These are phyloP conservation scores for Hucho hucho DNA, from an alignment of 2,113 vertebrate species.

Conservation along the genomic window DNA sequence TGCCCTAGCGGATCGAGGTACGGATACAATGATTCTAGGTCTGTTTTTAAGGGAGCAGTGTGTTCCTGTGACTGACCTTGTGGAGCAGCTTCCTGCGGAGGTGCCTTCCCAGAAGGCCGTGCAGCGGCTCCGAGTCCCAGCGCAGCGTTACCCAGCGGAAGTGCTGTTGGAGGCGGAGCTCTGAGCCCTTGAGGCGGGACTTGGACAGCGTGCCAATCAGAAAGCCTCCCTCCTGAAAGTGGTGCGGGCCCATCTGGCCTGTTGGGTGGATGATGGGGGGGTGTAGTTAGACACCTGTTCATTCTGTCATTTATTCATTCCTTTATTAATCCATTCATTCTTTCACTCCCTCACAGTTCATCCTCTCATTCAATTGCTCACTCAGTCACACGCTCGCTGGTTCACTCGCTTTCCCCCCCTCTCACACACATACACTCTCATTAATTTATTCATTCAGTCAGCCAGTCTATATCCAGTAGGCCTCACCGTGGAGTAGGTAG, in stretches of 20 bases:
- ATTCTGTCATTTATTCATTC: background rate
- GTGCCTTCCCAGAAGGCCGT: slow-evolving; percentile 83
- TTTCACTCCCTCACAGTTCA: too few species aligned
- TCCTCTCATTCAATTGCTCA: too few species aligned
- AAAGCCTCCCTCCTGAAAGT: slow-evolving; percentile 86
- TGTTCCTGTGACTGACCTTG: slow-evolving; percentile 74
- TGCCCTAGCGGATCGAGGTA: too few species aligned
- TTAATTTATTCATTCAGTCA: too few species aligned
- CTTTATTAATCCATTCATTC: too few species aligned
- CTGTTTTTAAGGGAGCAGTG: background rate
- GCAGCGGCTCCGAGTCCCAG: slow-evolving; percentile 92
- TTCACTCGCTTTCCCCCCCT: too few species aligned
- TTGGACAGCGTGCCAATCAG: slow-evolving; percentile 86
- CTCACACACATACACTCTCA: too few species aligned
- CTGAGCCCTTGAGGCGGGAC: slow-evolving; percentile 85
- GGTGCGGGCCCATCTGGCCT: slow-evolving; percentile 82
- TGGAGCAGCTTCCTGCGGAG: slow-evolving; percentile 83
- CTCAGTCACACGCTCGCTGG: too few species aligned
- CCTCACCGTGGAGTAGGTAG: slow-evolving; percentile 60
- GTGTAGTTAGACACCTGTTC: background rate
- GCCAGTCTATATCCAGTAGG: background rate
- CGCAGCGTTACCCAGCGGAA: slow-evolving; percentile 94
- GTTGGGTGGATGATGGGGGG: slow-evolving; percentile 47
- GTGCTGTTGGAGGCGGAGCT: slow-evolving; percentile 90
- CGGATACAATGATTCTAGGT: too few species aligned